Evolutionary conservation across 2,888 invertebrate species (phyloP).

Genomic region (Phytoseiulus persimilis): DNA sequence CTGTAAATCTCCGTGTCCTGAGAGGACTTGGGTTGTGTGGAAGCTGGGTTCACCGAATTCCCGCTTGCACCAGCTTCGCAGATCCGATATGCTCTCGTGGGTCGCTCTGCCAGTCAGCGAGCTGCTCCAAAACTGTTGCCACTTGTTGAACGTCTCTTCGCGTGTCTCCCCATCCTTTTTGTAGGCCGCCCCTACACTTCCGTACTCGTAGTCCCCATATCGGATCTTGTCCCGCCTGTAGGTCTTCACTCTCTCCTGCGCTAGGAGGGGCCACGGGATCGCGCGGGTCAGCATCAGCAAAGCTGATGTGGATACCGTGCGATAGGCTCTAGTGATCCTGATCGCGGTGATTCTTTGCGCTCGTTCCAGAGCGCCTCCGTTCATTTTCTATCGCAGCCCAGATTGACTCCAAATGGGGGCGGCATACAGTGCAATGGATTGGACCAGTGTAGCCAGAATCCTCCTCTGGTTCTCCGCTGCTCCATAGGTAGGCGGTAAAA

Average conservation of each 20-base stretch:
- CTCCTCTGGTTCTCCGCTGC: neutral
- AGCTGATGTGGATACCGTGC: neutral
- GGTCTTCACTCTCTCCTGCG: neutral
- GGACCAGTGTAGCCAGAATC: neutral
- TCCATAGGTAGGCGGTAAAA: neutral
- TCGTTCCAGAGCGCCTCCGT: neutral
- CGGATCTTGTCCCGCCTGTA: too few species aligned
- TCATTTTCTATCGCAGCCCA: neutral
- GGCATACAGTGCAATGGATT: neutral
- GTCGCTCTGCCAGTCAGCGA: too few species aligned
- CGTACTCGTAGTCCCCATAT: too few species aligned
- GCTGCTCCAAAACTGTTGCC: too few species aligned
- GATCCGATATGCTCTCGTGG: too few species aligned
- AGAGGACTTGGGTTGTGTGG: too few species aligned
- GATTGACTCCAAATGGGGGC: neutral
- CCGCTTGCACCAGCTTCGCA: too few species aligned
- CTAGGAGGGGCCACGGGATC: conserved; percentile 10
- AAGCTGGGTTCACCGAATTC: too few species aligned
- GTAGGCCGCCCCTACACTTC: too few species aligned
- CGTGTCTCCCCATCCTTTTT: too few species aligned
- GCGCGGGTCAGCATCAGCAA: neutral
- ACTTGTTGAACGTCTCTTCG: too few species aligned
- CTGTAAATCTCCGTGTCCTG: too few species aligned
- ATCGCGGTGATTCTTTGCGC: neutral
- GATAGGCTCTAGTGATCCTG: neutral